A percentile compares a stretch with the other conserved stretches of the same genome.
Conservation (phyloP, 2,888 invertebrate species). For the Calameuta filiformis region DNA sequence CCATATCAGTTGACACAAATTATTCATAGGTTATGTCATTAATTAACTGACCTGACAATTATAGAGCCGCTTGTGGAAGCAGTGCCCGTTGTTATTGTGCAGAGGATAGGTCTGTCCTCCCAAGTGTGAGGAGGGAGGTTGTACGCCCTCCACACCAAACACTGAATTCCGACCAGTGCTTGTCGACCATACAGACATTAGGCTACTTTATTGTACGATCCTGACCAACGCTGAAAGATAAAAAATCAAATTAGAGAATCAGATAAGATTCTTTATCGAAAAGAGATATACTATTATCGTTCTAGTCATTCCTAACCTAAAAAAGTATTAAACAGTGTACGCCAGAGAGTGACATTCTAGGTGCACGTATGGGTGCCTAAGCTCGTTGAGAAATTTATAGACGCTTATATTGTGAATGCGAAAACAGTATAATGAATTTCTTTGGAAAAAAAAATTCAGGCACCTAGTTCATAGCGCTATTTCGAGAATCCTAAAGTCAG, state of each 20-base stretch:
- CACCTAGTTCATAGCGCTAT: background rate
- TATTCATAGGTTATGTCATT: background rate
- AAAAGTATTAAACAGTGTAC: background rate
- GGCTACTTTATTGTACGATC: constrained; percentile 47
- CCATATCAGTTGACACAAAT: background rate
- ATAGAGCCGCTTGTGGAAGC: constrained; percentile 59
- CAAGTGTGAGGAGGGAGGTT: constrained; percentile 51
- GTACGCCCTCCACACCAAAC: constrained; percentile 58
- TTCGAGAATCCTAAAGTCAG: background rate
- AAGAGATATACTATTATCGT: background rate
- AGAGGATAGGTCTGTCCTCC: constrained; percentile 55
- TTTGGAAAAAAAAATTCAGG: background rate
- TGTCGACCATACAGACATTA: constrained; percentile 65
- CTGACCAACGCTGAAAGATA: constrained; percentile 44
- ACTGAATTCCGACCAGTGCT: constrained; percentile 64
- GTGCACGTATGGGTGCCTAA: background rate
- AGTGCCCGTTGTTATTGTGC: constrained; percentile 56
- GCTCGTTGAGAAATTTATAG: background rate
- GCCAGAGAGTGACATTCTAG: background rate
- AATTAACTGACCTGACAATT: constrained; percentile 57
- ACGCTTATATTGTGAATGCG: background rate
- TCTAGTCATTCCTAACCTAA: background rate
- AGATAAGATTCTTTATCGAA: background rate
- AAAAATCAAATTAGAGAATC: background rate
- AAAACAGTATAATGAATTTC: background rate